A percentile compares a stretch with the other conserved stretches of the same genome.
Evolutionary conservation across 2,888 invertebrate genomes (phyloP).

Genomic region (Fabriciana adippe): DNA sequence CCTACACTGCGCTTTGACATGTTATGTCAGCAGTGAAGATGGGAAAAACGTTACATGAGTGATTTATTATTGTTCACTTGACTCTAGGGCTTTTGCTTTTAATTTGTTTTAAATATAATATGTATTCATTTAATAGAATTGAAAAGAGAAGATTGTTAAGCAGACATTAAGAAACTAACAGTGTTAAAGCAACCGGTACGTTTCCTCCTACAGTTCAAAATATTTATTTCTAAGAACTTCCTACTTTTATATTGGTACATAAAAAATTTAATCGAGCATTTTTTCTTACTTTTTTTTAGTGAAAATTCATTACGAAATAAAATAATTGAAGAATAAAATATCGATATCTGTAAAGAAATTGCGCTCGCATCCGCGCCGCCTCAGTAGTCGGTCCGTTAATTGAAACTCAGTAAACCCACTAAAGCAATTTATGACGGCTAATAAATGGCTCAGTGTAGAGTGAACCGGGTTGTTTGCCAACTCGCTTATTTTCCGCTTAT

Average conservation of each 20-base stretch:
- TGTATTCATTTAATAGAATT: too few relatives aligned
- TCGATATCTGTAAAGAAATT: conserved; percentile 26
- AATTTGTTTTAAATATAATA: too few relatives aligned
- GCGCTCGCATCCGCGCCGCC: conserved; percentile 22
- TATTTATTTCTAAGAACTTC: too few relatives aligned
- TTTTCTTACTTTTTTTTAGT: neutral
- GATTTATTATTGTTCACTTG: neutral
- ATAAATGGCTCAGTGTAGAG: conserved; percentile 38
- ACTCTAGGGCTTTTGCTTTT: too few relatives aligned
- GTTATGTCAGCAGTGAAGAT: neutral
- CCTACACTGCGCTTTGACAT: conserved; percentile 1
- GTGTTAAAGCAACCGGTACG: too few relatives aligned
- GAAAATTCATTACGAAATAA: neutral
- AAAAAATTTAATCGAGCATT: too few relatives aligned
- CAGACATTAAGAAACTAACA: too few relatives aligned
- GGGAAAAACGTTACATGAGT: neutral
- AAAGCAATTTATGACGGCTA: conserved; percentile 45
- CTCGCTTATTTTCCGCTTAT: conserved; percentile 52
- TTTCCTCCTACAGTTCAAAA: too few relatives aligned
- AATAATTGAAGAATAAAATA: conserved; percentile 12
- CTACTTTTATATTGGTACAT: too few relatives aligned
- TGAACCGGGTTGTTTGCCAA: conserved; percentile 49
- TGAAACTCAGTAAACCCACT: conserved; percentile 43
- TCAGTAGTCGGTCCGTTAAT: conserved; percentile 40
- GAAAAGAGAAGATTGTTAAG: too few relatives aligned